These are phyloP conservation scores for Tuta absoluta DNA, from an alignment of 2,888 invertebrate species.

Conservation along the genomic window DNA sequence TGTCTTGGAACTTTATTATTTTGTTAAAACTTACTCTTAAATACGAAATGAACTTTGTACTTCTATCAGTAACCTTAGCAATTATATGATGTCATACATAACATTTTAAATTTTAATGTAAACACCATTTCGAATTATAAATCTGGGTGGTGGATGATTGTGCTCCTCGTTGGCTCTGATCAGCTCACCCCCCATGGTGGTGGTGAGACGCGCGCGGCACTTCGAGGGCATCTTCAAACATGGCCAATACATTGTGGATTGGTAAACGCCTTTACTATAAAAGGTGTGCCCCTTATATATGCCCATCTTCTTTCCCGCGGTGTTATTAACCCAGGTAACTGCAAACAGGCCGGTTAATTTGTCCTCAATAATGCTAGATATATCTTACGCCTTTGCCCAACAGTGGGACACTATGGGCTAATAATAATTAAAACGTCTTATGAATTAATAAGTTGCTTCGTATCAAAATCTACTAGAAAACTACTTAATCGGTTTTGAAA, in stretches of 20 bases:
- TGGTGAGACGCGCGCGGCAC: neutral
- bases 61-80: neutral
- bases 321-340: neutral
- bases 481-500: too few species aligned
- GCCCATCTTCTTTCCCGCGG: neutral
- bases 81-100: too few species aligned
- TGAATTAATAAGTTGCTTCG: too few species aligned
- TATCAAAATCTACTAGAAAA: too few species aligned
- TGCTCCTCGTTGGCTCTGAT: neutral
- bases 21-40: too few species aligned
- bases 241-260: neutral
- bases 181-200: neutral
- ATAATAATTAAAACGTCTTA: too few species aligned
- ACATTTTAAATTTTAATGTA: neutral
- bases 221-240: neutral
- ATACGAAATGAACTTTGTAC: neutral
- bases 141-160: neutral
- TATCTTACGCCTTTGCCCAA: too few species aligned
- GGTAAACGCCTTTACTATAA: neutral
- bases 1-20: too few species aligned
- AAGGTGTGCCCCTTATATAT: neutral
- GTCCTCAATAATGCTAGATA: neutral
- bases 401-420: too few species aligned
- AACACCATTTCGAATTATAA: constrained; percentile 4
- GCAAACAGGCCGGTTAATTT: neutral